Evolutionary conservation across 1,140 invertebrate genomes (phyloP).

Genomic region (Heliconius eleuchia): DNA sequence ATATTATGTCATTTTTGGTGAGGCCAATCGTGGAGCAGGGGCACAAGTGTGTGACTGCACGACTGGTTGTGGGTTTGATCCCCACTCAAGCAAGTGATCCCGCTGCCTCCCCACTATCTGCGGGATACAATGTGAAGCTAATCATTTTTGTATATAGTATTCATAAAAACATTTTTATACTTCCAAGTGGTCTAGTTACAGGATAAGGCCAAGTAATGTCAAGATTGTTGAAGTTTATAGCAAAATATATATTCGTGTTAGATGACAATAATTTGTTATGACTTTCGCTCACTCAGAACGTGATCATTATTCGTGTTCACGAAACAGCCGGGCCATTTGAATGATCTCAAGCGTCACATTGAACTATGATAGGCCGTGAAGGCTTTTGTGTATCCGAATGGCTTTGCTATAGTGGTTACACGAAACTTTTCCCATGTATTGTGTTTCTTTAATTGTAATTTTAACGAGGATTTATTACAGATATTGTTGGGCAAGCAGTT

Average conservation of each 20-base stretch:
- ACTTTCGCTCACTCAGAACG: slow-evolving; percentile 41
- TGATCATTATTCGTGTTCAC: slow-evolving; percentile 36
- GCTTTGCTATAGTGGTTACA: neutral
- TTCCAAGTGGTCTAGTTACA: too few species aligned
- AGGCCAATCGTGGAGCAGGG: too few species aligned
- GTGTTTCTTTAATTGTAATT: slow-evolving; percentile 25
- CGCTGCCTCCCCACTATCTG: too few species aligned
- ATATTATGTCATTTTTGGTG: neutral
- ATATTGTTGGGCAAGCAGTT: neutral
- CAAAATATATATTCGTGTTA: neutral
- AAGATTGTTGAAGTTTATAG: neutral
- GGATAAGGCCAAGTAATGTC: too few species aligned
- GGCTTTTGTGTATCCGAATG: slow-evolving; percentile 30
- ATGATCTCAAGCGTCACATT: slow-evolving; percentile 33
- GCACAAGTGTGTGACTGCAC: too few species aligned
- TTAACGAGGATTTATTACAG: slow-evolving; percentile 21
- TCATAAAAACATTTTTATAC: too few species aligned
- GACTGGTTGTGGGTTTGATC: too few species aligned
- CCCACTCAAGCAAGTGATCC: too few species aligned
- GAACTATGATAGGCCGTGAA: slow-evolving; percentile 37
- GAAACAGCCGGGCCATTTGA: slow-evolving; percentile 26
- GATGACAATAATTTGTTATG: slow-evolving; percentile 32
- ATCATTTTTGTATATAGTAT: too few species aligned
- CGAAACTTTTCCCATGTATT: slow-evolving; percentile 25
- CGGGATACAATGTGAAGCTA: too few species aligned